These are phyloP conservation scores for Spea bombifrons DNA, from an alignment of 2,113 vertebrate genomes.

Conservation along the genomic window DNA sequence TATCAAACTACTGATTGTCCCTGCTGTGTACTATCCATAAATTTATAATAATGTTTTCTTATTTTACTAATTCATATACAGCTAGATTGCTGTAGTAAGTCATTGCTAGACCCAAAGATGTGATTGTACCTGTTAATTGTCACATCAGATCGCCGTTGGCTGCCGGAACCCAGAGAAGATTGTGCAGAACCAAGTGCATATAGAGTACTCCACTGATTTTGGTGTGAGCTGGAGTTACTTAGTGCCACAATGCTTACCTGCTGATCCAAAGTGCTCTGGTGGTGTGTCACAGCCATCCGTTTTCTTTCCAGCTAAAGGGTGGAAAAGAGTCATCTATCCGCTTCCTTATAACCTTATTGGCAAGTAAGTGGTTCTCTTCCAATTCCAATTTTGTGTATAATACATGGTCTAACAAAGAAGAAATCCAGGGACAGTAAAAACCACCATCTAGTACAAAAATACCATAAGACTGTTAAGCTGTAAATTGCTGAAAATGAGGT, in stretches of 20 bases:
- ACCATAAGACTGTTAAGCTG: too few species aligned
- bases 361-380: constrained; percentile 71
- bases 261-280: constrained; percentile 90
- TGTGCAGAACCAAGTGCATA: constrained; percentile 86
- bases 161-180: constrained; percentile 83
- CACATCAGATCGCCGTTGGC: constrained; percentile 83
- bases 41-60: too few species aligned
- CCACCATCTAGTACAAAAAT: too few species aligned
- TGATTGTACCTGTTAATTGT: not conserved
- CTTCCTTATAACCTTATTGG: constrained; percentile 85
- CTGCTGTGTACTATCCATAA: not conserved
- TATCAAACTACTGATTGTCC: not conserved
- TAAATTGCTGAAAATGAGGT: too few species aligned
- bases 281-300: constrained; percentile 91
- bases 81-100: too few species aligned
- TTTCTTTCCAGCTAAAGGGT: constrained; percentile 87
- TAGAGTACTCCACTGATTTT: constrained; percentile 93
- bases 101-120: too few species aligned
- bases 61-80: too few species aligned
- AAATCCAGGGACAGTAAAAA: too few species aligned
- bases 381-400: too few species aligned
- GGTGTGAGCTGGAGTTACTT: constrained; percentile 95
- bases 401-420: too few species aligned
- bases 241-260: constrained; percentile 90
- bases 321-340: constrained; percentile 88